Evolutionary conservation across 2,797 vertebrate genomes (phyloP), one percentile per base, ranked within the genome.

Genomic region (Streptopelia turtur): DNA sequence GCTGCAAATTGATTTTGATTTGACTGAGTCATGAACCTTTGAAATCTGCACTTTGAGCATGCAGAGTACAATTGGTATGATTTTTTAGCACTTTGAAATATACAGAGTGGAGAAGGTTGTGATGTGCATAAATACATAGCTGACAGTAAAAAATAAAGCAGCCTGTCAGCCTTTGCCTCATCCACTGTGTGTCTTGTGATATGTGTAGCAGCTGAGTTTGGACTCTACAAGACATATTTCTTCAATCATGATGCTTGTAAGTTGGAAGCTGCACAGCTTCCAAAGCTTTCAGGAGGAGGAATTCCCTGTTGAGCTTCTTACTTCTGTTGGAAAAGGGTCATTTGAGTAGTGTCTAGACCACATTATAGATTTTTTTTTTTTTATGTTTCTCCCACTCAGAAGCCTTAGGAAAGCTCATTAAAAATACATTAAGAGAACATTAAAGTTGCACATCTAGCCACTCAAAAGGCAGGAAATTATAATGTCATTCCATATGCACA

Each of bases 1-100:
- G 94, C 83, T 96, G 95, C 94, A 97, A 97, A 96, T 96, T 96
- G 95, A 95, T 96, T 93, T 95, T 96, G 96, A 93, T 97, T 95
- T 89, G 88, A 94, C 93, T 94, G 94, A 96, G 96, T 96, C 90
- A 95, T 96, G 96, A 94, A 95, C 93, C 96, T 96, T 93, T 96
- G 94, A 95, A 95, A 96, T 94, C 90, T 96, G 95, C 94, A 96
- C 93, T 97, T 97, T 95, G 94, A 96, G 95, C 96, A 94, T 92
- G 83, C 91, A 89, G 89, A 95, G 89, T 93, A 91, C 96, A 97
- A 95, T 96, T 93, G 93, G 53, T 77, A 91, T 95, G 94, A 95
- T 94, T 94, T 96, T 96, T 96, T 94, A 93, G 89, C 76, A 28
- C 90, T 96, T 90, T 94, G 94, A 96, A 96, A 96, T 93, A 96